Conservation (phyloP, 2,888 invertebrate genomes). For the Lamellibrachia satsuma region DNA sequence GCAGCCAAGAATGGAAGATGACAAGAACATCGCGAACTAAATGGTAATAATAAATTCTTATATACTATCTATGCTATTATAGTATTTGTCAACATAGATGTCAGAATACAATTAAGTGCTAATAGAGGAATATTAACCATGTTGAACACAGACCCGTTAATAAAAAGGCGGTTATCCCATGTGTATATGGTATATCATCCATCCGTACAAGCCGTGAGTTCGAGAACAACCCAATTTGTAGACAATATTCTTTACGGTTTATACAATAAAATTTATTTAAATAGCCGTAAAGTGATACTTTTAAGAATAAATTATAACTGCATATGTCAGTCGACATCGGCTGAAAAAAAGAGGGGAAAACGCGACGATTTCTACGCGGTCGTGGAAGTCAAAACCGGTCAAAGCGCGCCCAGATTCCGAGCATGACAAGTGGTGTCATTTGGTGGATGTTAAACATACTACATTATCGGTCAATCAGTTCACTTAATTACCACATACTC, state of each 20-base stretch:
- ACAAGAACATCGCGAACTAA: too few relatives aligned
- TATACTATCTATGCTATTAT: too few relatives aligned
- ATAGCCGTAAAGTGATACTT: not conserved
- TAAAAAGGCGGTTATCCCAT: too few relatives aligned
- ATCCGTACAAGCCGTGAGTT: not conserved
- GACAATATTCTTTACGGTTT: not conserved
- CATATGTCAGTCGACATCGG: not conserved
- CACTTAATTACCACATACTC: not conserved
- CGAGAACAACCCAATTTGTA: not conserved
- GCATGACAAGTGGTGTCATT: not conserved
- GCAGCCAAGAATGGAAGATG: too few relatives aligned
- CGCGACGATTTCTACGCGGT: not conserved
- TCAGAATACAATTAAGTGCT: too few relatives aligned
- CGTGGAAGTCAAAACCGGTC: not conserved
- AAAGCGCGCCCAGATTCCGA: not conserved
- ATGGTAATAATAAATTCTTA: too few relatives aligned
- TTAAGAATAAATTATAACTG: not conserved
- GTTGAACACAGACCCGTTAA: too few relatives aligned
- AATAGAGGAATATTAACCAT: too few relatives aligned
- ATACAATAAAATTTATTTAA: not conserved
- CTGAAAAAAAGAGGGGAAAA: not conserved
- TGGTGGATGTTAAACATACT: not conserved
- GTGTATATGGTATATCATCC: too few relatives aligned
- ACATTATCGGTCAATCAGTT: not conserved
- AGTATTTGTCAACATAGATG: too few relatives aligned